A percentile compares a stretch with the other conserved stretches of the same genome.
Evolutionary conservation across 2,797 vertebrate genomes (phyloP).

Genomic region (Rhabdomys pumilio): DNA sequence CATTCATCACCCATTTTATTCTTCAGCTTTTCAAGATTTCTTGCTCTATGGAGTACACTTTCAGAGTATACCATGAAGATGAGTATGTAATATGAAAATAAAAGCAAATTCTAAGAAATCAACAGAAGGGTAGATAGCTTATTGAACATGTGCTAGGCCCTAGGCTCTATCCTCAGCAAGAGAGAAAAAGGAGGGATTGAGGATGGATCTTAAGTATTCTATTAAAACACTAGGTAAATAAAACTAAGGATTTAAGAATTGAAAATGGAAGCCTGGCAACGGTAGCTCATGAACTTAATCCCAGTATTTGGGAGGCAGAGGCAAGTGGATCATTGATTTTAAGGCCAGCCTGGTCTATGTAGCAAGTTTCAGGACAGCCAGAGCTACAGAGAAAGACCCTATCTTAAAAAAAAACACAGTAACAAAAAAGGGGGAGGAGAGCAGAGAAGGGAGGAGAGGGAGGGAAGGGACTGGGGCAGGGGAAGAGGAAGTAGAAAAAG

Average conservation of each 20-base stretch:
- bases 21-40: slow-evolving; percentile 36
- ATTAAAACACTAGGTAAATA: slow-evolving; percentile 35
- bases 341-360: background rate
- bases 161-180: background rate
- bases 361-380: background rate
- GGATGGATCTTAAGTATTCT: background rate
- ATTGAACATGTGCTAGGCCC: background rate
- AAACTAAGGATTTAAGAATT: slow-evolving; percentile 21
- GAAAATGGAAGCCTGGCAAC: background rate
- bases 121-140: background rate
- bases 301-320: background rate
- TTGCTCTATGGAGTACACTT: slow-evolving; percentile 49
- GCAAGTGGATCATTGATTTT: background rate
- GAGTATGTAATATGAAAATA: slow-evolving; percentile 46
- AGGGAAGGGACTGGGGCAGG: background rate
- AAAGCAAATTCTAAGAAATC: slow-evolving; percentile 15
- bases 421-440: no score
- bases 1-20: background rate
- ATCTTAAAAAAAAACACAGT: background rate
- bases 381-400: background rate
- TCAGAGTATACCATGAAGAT: slow-evolving; percentile 28
- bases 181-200: background rate
- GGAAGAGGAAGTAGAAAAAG: background rate
- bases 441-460: background rate
- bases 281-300: background rate